Evolutionary conservation across 2,888 invertebrate genomes (phyloP), one percentile per base, ranked within the genome.

Genomic region (Linyphia triangularis): DNA sequence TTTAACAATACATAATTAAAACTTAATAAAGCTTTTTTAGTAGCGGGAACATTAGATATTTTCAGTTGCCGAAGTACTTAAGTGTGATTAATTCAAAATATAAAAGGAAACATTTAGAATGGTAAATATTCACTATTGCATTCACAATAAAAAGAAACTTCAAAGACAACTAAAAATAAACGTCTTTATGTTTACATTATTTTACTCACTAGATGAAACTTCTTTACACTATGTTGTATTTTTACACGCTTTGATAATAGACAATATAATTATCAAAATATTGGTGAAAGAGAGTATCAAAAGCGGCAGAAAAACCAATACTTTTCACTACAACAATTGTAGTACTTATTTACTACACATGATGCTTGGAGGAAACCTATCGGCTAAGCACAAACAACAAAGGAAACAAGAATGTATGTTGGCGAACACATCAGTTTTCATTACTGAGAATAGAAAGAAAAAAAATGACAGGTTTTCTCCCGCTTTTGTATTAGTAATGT

Each of bases 361-460:
- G 5, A 24, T 26, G n/a, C 24, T 26, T 26, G 26, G 2, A 26
- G 24, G 26, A 70, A 43, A 24, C 24, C 43, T 70, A 26, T 70
- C 43, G 5, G 16, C n/a, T 33, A 67, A 16, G n/a, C 13, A 67
- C 9, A 63, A 28, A 33, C 22, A 67, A 70, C 43, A 40, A 24
- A 70, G 43, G 40, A 70, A 40, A 51, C 40, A 70, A 70, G 9
- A 16, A 13, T 22, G n/a, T 24, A 13, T 70, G 24, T 6, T 70
- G 26, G n/a, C 16, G 24, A 43, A 43, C 10, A 70, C 43, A 70
- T 26, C 70, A 70, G 40, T 70, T 70, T 70, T 19, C 43, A 70
- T 70, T 70, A 70, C 1, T 7, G 65, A n/a, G 5, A 65, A 19
- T n/a, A 16, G 16, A 33, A 67, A 67, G 24, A 19, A 30, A n/a